A percentile compares a stretch with the other conserved stretches of the same genome.
Conservation (phyloP, 1,140 invertebrate species). For the Drosophila pectinifera region DNA sequence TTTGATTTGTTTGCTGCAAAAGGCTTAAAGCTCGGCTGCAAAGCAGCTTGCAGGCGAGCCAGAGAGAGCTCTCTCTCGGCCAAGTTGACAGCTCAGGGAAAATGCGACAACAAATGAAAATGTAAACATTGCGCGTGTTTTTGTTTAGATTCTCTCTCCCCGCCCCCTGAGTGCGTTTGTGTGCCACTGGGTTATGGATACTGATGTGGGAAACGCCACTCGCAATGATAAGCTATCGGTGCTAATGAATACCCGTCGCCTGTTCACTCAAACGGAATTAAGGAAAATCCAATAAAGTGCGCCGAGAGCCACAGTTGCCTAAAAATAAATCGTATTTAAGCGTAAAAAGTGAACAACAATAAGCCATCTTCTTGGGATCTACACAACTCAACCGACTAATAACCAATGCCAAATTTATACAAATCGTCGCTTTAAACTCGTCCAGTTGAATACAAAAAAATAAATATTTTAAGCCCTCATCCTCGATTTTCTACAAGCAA, state of each 20-base stretch:
- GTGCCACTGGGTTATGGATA: slow-evolving; percentile 40
- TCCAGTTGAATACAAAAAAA: slow-evolving; percentile 40
- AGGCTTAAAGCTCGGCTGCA: slow-evolving; percentile 68
- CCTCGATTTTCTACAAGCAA: slow-evolving; percentile 34
- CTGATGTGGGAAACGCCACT: slow-evolving; percentile 31
- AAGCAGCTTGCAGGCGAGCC: slow-evolving; percentile 19
- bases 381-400: slow-evolving; percentile 26
- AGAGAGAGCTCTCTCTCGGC: slow-evolving; percentile 17
- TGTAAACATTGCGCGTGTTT: slow-evolving; percentile 79
- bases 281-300: slow-evolving; percentile 67
- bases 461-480: slow-evolving; percentile 33
- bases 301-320: slow-evolving; percentile 14
- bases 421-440: slow-evolving; percentile 49
- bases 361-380: neutral
- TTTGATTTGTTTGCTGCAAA: slow-evolving; percentile 63
- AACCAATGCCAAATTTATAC: slow-evolving; percentile 64
- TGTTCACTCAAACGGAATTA: slow-evolving; percentile 59
- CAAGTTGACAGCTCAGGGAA: slow-evolving; percentile 67
- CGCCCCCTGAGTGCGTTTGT: slow-evolving; percentile 6
- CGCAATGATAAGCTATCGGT: slow-evolving; percentile 64
- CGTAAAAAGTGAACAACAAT: neutral
- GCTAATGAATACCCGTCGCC: slow-evolving; percentile 57
- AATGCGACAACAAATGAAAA: slow-evolving; percentile 74
- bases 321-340: slow-evolving; percentile 7
- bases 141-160: slow-evolving; percentile 65